phyloP scores from a whole-genome alignment of 2,113 vertebrate genomes.

The Kobus ellipsiprymnus region DNA sequence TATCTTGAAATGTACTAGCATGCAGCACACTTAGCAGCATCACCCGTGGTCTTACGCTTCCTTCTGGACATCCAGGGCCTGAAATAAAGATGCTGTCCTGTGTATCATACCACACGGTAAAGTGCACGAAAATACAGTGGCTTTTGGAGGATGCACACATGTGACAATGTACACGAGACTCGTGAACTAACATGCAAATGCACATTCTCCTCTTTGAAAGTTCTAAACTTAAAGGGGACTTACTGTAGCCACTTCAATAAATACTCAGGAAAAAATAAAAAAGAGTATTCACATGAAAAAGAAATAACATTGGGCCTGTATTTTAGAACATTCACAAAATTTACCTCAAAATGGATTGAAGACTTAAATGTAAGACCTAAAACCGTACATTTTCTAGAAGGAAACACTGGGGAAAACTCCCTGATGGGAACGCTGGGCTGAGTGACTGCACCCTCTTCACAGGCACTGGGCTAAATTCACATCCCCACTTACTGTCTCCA shows the following conservation, averaged over 20 bases:
- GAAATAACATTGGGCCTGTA: background rate
- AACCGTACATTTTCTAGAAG: background rate
- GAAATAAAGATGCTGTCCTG: background rate
- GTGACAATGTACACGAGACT: background rate
- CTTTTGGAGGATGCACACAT: background rate
- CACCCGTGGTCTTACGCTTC: accelerated
- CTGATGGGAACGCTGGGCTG: background rate
- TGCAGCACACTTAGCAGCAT: background rate
- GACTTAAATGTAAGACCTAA: background rate
- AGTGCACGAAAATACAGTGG: background rate
- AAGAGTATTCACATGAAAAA: background rate
- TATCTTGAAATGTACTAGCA: background rate
- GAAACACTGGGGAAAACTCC: background rate
- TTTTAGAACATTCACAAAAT: background rate
- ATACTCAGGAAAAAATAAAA: background rate
- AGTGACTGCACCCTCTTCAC: background rate
- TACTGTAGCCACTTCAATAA: background rate
- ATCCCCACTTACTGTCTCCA: background rate
- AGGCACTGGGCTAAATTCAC: background rate
- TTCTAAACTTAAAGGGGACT: background rate
- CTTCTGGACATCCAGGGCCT: background rate
- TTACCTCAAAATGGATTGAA: background rate
- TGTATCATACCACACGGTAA: background rate
- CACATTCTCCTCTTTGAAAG: background rate
- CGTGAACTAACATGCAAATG: background rate